Evolutionary conservation across 1,140 invertebrate species (phyloP).

Genomic region (Drosophila subpulchrella): DNA sequence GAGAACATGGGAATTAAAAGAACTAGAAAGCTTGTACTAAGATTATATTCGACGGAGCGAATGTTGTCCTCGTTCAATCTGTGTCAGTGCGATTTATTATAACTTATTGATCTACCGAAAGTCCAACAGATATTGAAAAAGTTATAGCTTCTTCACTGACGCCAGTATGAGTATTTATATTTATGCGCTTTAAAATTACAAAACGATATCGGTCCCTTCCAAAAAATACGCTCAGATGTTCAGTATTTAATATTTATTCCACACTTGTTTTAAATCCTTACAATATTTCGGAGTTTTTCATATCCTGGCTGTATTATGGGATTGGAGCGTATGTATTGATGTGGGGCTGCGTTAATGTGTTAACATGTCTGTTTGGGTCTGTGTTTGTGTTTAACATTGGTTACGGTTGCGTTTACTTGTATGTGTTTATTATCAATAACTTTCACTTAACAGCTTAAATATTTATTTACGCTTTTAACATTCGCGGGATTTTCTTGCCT

Average conservation of each 20-base stretch:
- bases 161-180: too few relatives aligned
- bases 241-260: constrained; percentile 58
- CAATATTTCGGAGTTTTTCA: constrained; percentile 28
- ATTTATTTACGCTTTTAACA: constrained; percentile 58
- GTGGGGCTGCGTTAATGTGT: constrained; percentile 39
- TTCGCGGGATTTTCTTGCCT: constrained; percentile 36
- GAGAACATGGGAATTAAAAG: too few relatives aligned
- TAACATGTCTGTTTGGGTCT: constrained; percentile 35
- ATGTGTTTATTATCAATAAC: constrained; percentile 38
- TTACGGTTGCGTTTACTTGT: constrained; percentile 55
- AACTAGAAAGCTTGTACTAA: too few relatives aligned
- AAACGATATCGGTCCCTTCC: too few relatives aligned
- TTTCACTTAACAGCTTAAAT: constrained; percentile 66
- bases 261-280: constrained; percentile 46
- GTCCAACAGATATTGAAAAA: too few relatives aligned
- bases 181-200: too few relatives aligned
- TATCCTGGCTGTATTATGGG: constrained; percentile 16
- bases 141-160: too few relatives aligned
- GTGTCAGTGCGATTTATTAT: too few relatives aligned
- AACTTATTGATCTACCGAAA: too few relatives aligned
- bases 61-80: too few relatives aligned
- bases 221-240: background rate
- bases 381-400: constrained; percentile 58
- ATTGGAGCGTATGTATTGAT: constrained; percentile 25
- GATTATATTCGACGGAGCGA: too few relatives aligned